phyloP scores from a whole-genome alignment of 2,888 invertebrate genomes.

The Chrysolina haemoptera region DNA sequence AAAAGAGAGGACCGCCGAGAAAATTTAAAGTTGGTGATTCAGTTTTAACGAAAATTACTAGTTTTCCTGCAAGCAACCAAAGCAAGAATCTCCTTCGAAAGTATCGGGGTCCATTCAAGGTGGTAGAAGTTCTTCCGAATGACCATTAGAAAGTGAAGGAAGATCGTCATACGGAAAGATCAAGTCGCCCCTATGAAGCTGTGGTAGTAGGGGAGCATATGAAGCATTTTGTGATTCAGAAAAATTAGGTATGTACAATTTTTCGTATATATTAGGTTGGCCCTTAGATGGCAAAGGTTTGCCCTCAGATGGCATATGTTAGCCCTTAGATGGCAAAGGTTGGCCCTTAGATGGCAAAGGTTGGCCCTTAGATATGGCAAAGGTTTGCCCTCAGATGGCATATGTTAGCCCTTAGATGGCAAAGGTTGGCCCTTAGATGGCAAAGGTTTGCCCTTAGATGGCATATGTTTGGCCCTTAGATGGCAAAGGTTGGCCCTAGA shows the following conservation, averaged over 20 bases:
- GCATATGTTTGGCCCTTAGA: background rate
- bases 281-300: background rate
- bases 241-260: background rate
- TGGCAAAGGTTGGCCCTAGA: too few relatives aligned
- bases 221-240: background rate
- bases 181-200: slow-evolving; percentile 19
- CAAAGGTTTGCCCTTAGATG: background rate
- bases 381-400: background rate
- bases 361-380: background rate
- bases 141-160: slow-evolving; percentile 43
- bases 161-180: slow-evolving; percentile 30
- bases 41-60: slow-evolving; percentile 40
- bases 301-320: background rate
- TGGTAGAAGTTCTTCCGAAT: slow-evolving; percentile 36
- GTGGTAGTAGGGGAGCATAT: slow-evolving; percentile 1
- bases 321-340: background rate
- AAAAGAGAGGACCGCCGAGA: slow-evolving; percentile 28
- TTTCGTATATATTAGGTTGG: background rate
- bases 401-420: too few relatives aligned
- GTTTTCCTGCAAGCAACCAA: slow-evolving; percentile 35
- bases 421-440: background rate
- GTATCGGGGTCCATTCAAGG: slow-evolving; percentile 33
- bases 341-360: background rate
- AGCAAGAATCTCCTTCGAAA: slow-evolving; percentile 42
- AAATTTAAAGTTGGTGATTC: slow-evolving; percentile 34